phyloP scores from a whole-genome alignment of 2,797 vertebrate genomes.

The Melanotaenia trifasciata region DNA sequence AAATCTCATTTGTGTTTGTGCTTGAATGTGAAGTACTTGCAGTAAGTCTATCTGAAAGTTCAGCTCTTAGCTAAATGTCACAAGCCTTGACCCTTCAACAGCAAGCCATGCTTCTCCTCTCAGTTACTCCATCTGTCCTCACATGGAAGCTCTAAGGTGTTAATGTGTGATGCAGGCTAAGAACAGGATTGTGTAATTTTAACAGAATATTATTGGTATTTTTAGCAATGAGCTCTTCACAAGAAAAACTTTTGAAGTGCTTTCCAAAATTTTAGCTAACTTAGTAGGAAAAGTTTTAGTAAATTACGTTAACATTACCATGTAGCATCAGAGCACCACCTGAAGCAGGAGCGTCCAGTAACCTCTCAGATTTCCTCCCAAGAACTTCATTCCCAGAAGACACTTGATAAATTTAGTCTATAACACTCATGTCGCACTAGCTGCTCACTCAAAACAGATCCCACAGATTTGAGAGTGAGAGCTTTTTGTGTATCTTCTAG shows the following conservation, averaged over 20 bases:
- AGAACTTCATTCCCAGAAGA: slow-evolving; percentile 71
- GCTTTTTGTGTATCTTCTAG: neutral
- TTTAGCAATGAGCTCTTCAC: neutral
- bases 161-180: slow-evolving; percentile 1
- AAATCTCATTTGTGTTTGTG: slow-evolving; percentile 4
- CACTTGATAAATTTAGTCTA: slow-evolving; percentile 66
- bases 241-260: neutral
- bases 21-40: slow-evolving; percentile 1
- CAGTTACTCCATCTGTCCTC: slow-evolving; percentile 11
- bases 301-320: neutral
- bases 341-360: slow-evolving; percentile 23
- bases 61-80: slow-evolving; percentile 8
- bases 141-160: slow-evolving; percentile 5
- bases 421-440: slow-evolving; percentile 35
- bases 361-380: slow-evolving; percentile 74
- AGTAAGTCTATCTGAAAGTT: neutral
- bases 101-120: slow-evolving; percentile 1
- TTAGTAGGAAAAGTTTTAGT: neutral
- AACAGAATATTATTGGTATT: neutral
- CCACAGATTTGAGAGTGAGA: slow-evolving; percentile 24
- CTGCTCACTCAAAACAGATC: slow-evolving; percentile 14
- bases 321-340: slow-evolving; percentile 11
- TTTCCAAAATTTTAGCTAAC: neutral
- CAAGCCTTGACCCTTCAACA: neutral
- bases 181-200: slow-evolving; percentile 49